Base-by-base conservation (phyloP, 1,140 invertebrate genomes). In the Globodera ellingtonae region DNA sequence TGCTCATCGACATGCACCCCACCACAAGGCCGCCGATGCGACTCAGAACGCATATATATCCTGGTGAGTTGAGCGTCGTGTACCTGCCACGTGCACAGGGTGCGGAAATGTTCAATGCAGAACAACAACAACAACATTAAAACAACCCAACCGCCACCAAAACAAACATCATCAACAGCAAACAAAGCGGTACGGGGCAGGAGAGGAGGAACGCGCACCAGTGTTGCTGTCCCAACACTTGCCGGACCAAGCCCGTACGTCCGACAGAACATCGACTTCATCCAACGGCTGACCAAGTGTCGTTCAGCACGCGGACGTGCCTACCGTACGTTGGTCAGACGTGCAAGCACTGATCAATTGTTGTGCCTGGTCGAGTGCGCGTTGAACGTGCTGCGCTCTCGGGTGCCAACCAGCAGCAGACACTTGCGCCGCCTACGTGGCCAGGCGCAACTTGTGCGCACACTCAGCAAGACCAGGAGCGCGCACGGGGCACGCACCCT, bases 1-100 rank as follows among this genome's bases (percentile, higher is more conserved):
- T 81, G 5, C 24, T 81, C 8, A 24, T 81, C 4, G 79, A 81
- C 46, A 75, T 81, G 81, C 79, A 81, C 21, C 79, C 79, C 3
- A 46, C 24, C 18, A 81, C 79, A 4, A 35, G 62, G 15, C 80
- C 82, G 1, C 24, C 21, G 7, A 46, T 52, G 35, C 35, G 78
- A 10, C 47, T 79, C 0, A 79, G 24, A 79, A 79, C 78, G 21
- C 59, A 81, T 67, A 81, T 81, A 83, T 83, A 71, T 9, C 79
- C 72, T 3, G 59, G 44, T 10, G 79, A 81, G 1, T 6, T 62
- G 56, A 15, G 1, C 15, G 56, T 62, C 18, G 56, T 62, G 1
- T 62, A 62, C 56, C 5, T 18, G 6, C 56, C 56, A 13, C 56
- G 56, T 18, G 56, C 35, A 35, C 35, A 62, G 13, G 3, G 56